Evolutionary conservation across 2,888 invertebrate genomes (phyloP).

Genomic region (Agapetus fuscipes): DNA sequence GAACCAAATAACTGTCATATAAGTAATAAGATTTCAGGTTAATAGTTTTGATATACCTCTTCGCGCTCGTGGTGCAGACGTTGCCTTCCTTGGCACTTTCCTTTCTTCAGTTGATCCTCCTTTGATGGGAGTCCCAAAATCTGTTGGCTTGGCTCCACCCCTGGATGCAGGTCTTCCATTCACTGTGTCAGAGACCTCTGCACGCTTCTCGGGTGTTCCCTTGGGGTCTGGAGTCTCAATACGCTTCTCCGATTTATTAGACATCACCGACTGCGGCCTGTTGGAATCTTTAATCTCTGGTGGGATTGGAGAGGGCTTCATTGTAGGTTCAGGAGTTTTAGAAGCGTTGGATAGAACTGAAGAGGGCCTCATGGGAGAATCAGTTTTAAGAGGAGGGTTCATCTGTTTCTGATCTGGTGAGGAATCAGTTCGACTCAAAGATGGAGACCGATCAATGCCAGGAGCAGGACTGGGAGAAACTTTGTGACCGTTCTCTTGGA

Average conservation of each 20-base stretch:
- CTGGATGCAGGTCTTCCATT: conserved; percentile 17
- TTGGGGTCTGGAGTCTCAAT: conserved; percentile 15
- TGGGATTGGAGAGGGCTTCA: conserved; percentile 30
- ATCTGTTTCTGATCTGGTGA: conserved; percentile 25
- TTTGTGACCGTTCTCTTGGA: conserved; percentile 16
- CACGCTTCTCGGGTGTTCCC: background rate
- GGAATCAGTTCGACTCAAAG: conserved; percentile 41
- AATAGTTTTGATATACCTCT: conserved; percentile 45
- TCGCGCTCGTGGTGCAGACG: conserved; percentile 36
- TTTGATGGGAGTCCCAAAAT: conserved; percentile 33
- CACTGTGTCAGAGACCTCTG: conserved; percentile 3
- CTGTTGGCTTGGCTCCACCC: conserved; percentile 34
- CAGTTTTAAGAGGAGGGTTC: conserved; percentile 3
- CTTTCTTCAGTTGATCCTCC: conserved; percentile 10
- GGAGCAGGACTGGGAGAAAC: conserved; percentile 25
- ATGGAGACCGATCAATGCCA: conserved; percentile 40
- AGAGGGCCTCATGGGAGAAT: conserved; percentile 13
- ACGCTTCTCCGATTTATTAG: conserved; percentile 13
- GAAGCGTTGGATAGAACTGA: conserved; percentile 14
- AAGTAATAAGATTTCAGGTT: too few relatives aligned
- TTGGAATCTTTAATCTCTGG: too few relatives aligned
- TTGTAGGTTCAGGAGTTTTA: conserved; percentile 32
- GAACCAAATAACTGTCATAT: too few relatives aligned
- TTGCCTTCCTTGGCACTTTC: conserved; percentile 30
- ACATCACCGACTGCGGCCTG: conserved; percentile 20